phyloP scores from a whole-genome alignment of 2,888 invertebrate genomes.

The Neoascia interrupta region DNA sequence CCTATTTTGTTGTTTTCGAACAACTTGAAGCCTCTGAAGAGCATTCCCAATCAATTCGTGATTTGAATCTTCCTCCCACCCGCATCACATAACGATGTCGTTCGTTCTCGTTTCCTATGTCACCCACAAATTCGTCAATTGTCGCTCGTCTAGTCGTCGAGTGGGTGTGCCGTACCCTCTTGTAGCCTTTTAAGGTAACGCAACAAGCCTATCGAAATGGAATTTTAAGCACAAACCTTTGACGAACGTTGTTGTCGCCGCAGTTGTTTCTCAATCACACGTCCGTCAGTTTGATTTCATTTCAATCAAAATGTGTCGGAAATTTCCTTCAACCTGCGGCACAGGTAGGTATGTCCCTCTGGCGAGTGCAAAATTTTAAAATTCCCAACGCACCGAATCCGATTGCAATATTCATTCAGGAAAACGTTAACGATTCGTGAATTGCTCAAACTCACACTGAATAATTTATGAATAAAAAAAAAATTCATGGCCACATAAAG shows the following conservation, averaged over 20 bases:
- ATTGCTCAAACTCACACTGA: slow-evolving; percentile 59
- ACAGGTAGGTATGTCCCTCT: too few species aligned
- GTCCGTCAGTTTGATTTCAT: slow-evolving; percentile 53
- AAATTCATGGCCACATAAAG: too few species aligned
- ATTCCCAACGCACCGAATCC: slow-evolving; percentile 44
- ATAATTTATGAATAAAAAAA: slow-evolving; percentile 65
- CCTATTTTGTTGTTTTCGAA: too few species aligned
- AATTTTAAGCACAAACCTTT: slow-evolving; percentile 59
- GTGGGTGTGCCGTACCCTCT: slow-evolving; percentile 61
- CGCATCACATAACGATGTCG: slow-evolving; percentile 3
- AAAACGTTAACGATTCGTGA: slow-evolving; percentile 45
- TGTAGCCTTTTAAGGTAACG: slow-evolving; percentile 16
- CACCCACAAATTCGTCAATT: slow-evolving; percentile 39
- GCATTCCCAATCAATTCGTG: too few species aligned
- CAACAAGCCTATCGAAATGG: slow-evolving; percentile 18
- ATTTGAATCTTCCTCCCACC: slow-evolving; percentile 13
- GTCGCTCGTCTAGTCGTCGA: too few species aligned
- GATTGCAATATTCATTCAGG: slow-evolving; percentile 54
- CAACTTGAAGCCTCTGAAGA: too few species aligned
- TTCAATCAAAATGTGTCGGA: slow-evolving; percentile 56
- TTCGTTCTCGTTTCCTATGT: neutral
- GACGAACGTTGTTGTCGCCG: slow-evolving; percentile 38
- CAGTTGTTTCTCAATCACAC: slow-evolving; percentile 39
- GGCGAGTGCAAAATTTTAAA: slow-evolving; percentile 37
- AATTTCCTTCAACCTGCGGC: slow-evolving; percentile 45